Percentiles rank a stretch among this genome's conserved stretches.
Evolutionary conservation across 2,113 vertebrate genomes (phyloP).

Genomic region (Pycnonotus jocosus): DNA sequence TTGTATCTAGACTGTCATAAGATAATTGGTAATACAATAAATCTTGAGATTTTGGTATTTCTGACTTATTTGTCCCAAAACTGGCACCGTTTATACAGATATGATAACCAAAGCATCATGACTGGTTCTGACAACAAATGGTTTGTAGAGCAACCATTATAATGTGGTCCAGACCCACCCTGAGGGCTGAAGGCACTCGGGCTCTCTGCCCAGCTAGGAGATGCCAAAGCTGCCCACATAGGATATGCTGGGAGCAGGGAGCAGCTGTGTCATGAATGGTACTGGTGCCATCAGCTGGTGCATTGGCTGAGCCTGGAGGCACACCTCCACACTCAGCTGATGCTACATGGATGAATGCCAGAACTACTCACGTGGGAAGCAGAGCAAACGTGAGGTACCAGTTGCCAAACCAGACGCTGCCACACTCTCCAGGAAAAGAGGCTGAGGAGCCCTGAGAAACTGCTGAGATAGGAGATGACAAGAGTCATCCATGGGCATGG

Average conservation of each 20-base stretch:
- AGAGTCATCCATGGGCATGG: not conserved
- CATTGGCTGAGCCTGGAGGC: not conserved
- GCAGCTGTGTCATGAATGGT: rapidly evolving
- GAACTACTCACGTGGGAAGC: not conserved
- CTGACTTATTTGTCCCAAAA: not conserved
- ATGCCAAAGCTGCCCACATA: rapidly evolving
- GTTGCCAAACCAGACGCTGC: not conserved
- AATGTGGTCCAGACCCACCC: not conserved
- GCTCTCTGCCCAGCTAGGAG: not conserved
- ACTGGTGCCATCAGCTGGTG: rapidly evolving
- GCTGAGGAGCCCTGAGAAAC: rapidly evolving
- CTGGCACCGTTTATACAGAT: too few relatives aligned
- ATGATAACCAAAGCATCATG: not conserved
- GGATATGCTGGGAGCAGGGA: rapidly evolving
- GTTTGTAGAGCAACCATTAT: not conserved
- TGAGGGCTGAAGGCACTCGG: rapidly evolving
- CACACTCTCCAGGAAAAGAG: not conserved
- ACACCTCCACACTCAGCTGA: rapidly evolving
- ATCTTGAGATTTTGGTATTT: not conserved
- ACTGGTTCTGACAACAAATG: not conserved
- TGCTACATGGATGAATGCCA: rapidly evolving
- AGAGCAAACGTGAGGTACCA: not conserved
- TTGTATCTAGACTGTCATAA: not conserved
- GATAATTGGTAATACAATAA: not conserved
- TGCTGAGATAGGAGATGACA: not conserved